Conservation (phyloP, 2,888 invertebrate species). For the Drosophila colorata region DNA sequence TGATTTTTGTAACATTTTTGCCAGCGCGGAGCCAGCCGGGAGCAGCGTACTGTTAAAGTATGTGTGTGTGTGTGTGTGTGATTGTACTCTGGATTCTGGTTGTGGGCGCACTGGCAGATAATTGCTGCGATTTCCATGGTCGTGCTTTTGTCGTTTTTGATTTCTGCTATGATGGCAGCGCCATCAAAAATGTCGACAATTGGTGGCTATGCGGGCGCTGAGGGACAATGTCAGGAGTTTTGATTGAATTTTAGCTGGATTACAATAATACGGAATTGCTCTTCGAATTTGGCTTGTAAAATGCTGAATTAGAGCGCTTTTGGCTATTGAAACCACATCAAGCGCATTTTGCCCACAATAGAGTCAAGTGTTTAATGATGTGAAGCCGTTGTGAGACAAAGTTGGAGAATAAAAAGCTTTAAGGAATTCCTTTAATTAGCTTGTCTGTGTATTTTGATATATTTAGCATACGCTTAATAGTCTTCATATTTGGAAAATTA, state of each 20-base stretch:
- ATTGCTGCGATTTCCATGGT: constrained; percentile 73
- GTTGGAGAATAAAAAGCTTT: background rate
- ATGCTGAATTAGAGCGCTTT: constrained; percentile 50
- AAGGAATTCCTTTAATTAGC: constrained; percentile 5
- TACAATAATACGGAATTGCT: constrained; percentile 55
- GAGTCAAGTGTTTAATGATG: constrained; percentile 33
- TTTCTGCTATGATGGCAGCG: constrained; percentile 26
- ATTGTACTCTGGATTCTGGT: constrained; percentile 10
- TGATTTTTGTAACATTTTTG: constrained; percentile 64
- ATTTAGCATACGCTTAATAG: background rate
- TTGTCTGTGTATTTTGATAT: background rate
- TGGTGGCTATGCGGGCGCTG: constrained; percentile 3
- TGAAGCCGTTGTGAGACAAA: constrained; percentile 22
- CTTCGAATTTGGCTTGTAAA: constrained; percentile 40
- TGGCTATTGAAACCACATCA: constrained; percentile 38
- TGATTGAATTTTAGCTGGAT: constrained; percentile 66
- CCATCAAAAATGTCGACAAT: constrained; percentile 27
- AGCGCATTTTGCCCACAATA: constrained; percentile 42
- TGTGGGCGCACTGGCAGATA: constrained; percentile 54
- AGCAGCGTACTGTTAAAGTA: constrained; percentile 25
- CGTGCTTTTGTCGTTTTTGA: constrained; percentile 41
- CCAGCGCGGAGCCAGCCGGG: constrained; percentile 29
- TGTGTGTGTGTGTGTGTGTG: constrained; percentile 33
- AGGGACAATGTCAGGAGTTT: constrained; percentile 44
- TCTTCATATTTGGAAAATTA: background rate